Percentiles rank a stretch among this genome's conserved stretches.
phyloP scores from a whole-genome alignment of 2,888 invertebrate species.

The Orchesella flavescens region DNA sequence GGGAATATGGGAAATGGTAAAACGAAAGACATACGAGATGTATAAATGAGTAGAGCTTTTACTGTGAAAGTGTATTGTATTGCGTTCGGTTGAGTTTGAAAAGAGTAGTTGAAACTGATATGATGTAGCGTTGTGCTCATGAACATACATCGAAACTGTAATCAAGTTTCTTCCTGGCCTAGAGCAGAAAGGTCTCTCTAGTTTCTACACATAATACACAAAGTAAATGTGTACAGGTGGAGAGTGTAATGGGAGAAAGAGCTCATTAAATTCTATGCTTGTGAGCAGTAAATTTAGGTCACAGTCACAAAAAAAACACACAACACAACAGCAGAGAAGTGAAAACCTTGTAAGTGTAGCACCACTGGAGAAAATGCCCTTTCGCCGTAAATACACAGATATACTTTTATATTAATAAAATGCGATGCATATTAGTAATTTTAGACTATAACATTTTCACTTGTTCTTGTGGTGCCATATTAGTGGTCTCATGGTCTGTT shows the following conservation, averaged over 20 bases:
- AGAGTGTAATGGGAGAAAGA: slow-evolving; percentile 24
- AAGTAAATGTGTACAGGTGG: slow-evolving; percentile 40
- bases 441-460: not conserved
- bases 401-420: not conserved
- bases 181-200: slow-evolving; percentile 1
- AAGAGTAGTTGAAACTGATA: not conserved
- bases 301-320: slow-evolving; percentile 27
- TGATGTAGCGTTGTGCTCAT: not conserved
- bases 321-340: slow-evolving; percentile 1
- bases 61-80: not conserved
- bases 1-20: not conserved
- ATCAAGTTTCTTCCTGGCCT: slow-evolving; percentile 21
- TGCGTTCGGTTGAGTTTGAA: not conserved
- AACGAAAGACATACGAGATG: not conserved
- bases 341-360: slow-evolving; percentile 1
- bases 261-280: slow-evolving; percentile 49
- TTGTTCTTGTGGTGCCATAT: not conserved
- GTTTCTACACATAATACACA: not conserved
- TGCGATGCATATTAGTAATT: no score
- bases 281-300: slow-evolving; percentile 49
- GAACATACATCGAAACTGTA: not conserved
- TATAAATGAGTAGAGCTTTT: not conserved
- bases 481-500: not conserved
- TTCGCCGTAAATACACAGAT: not conserved
- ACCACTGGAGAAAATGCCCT: not conserved